These are phyloP conservation scores for Lysiphlebus fabarum DNA, from an alignment of 1,140 invertebrate species.

Conservation along the genomic window DNA sequence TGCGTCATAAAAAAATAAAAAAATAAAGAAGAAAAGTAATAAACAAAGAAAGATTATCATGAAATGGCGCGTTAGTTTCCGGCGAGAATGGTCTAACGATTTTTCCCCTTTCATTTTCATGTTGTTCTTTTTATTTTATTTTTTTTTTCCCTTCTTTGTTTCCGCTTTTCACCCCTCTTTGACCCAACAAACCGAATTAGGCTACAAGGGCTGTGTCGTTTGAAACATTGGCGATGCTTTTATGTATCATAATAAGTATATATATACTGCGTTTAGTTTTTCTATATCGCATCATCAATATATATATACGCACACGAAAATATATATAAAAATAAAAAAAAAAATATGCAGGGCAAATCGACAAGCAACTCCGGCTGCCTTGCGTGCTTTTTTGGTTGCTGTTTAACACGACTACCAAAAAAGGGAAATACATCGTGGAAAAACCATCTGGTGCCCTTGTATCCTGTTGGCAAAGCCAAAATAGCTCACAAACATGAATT, in stretches of 20 bases:
- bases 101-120: constrained; percentile 13
- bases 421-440: constrained; percentile 3
- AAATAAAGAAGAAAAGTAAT: constrained; percentile 11
- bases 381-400: no score
- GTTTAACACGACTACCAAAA: no score
- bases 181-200: constrained; percentile 11
- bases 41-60: constrained; percentile 3
- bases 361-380: no score
- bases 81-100: constrained; percentile 19
- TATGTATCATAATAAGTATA: no score
- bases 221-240: neutral
- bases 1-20: constrained; percentile 1
- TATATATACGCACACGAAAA: neutral
- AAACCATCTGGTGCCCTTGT: constrained; percentile 18
- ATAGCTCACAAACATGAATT: neutral
- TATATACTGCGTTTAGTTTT: no score
- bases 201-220: constrained; percentile 17
- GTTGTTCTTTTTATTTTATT: constrained; percentile 3
- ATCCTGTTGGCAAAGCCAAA: constrained; percentile 15
- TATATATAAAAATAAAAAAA: neutral
- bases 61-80: constrained; percentile 24
- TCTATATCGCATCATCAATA: no score
- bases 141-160: constrained; percentile 5
- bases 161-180: constrained; percentile 8
- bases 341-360: neutral